These are phyloP conservation scores for Ovis canadensis DNA, from an alignment of 2,113 vertebrate species.

Conservation along the genomic window DNA sequence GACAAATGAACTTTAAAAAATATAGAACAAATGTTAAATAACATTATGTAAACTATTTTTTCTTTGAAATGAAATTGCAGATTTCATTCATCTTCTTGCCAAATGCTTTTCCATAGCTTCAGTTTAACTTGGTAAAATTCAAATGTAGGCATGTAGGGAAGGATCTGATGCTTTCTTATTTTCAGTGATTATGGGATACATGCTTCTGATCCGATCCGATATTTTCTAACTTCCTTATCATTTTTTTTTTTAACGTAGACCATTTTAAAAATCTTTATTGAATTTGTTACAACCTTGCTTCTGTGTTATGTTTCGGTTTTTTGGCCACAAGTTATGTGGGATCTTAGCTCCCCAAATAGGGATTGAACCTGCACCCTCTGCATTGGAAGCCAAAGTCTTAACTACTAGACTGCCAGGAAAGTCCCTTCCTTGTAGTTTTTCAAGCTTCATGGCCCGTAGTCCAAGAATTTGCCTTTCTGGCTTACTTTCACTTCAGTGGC, in stretches of 20 bases:
- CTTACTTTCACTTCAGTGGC: neutral
- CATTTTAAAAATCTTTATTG: neutral
- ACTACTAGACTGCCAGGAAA: neutral
- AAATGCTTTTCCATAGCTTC: slow-evolving; percentile 67
- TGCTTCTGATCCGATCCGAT: neutral
- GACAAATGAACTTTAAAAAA: neutral
- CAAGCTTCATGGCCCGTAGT: neutral
- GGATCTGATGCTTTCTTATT: slow-evolving; percentile 51
- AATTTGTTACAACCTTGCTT: neutral
- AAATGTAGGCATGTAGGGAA: slow-evolving; percentile 63
- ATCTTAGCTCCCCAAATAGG: neutral
- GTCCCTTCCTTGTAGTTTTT: neutral
- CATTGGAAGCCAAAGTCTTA: neutral
- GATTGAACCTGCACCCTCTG: neutral
- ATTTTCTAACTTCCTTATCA: slow-evolving; percentile 9
- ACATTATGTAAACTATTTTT: neutral
- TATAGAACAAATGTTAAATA: neutral
- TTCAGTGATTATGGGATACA: slow-evolving; percentile 35
- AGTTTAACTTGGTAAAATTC: slow-evolving; percentile 70
- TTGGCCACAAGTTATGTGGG: neutral
- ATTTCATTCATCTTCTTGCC: slow-evolving; percentile 51
- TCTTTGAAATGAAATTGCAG: slow-evolving; percentile 62
- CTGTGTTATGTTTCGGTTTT: neutral
- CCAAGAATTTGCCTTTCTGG: slow-evolving; percentile 3
- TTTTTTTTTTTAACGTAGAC: neutral